phyloP scores from a whole-genome alignment of 2,113 vertebrate species.

The Balaeniceps rex region DNA sequence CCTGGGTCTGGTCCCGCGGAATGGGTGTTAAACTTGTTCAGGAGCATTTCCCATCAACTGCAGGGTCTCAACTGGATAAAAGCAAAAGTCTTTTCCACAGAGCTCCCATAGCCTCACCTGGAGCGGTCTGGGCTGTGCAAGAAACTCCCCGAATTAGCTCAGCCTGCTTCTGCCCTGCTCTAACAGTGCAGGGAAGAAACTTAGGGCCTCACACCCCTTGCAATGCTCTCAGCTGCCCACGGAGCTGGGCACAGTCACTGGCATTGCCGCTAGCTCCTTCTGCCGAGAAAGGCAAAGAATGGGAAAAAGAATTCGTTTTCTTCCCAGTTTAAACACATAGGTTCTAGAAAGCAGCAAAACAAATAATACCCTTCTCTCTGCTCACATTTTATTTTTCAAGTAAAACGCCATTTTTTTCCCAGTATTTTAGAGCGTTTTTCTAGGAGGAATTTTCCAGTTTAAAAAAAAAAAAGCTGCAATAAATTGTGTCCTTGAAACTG shows the following conservation, averaged over 20 bases:
- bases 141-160: not conserved
- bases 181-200: not conserved
- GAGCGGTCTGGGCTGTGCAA: not conserved
- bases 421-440: not conserved
- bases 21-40: not conserved
- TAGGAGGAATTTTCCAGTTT: not conserved
- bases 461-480: not conserved
- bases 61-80: not conserved
- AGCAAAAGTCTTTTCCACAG: not conserved
- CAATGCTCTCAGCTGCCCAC: not conserved
- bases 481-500: not conserved
- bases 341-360: not conserved
- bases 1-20: not conserved
- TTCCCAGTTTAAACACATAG: not conserved
- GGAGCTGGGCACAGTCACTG: accelerated
- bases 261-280: not conserved
- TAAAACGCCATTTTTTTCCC: not conserved
- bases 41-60: not conserved
- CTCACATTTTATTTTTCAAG: not conserved
- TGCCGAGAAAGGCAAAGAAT: not conserved
- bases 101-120: accelerated
- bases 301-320: not conserved
- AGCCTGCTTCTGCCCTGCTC: not conserved
- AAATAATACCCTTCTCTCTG: not conserved
- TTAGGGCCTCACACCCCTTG: not conserved